phyloP scores from a whole-genome alignment of 1,140 invertebrate species.

The Sarcophaga peregrina region DNA sequence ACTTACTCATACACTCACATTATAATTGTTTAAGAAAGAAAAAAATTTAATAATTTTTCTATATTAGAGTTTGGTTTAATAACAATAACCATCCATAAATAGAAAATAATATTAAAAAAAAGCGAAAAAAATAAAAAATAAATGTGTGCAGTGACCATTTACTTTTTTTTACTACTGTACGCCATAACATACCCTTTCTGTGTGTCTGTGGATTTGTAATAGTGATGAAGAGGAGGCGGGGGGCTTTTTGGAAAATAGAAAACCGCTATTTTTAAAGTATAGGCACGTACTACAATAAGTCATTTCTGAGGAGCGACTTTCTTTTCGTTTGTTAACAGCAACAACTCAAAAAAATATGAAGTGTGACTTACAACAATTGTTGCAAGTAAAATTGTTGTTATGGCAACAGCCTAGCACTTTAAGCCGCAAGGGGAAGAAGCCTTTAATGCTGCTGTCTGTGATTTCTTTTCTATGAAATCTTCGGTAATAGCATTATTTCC shows the following conservation, averaged over 20 bases:
- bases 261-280: neutral
- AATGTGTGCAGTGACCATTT: constrained; percentile 4
- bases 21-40: constrained; percentile 9
- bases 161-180: neutral
- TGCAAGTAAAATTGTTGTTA: neutral
- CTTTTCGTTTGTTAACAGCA: neutral
- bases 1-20: neutral
- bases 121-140: too few species aligned
- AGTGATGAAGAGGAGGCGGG: too few species aligned
- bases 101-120: neutral
- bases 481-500: neutral
- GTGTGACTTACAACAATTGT: neutral
- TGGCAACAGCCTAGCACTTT: neutral
- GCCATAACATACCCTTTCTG: too few species aligned
- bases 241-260: neutral
- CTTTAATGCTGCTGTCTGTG: too few species aligned
- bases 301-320: constrained; percentile 7
- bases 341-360: too few species aligned
- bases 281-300: constrained; percentile 1
- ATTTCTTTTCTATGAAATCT: neutral
- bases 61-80: too few species aligned
- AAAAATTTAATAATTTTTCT: neutral
- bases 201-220: too few species aligned
- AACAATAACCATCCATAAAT: too few species aligned
- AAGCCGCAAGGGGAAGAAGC: neutral